Base-by-base conservation (phyloP, 1,140 invertebrate genomes). In the Alviniconcha marisindica region DNA sequence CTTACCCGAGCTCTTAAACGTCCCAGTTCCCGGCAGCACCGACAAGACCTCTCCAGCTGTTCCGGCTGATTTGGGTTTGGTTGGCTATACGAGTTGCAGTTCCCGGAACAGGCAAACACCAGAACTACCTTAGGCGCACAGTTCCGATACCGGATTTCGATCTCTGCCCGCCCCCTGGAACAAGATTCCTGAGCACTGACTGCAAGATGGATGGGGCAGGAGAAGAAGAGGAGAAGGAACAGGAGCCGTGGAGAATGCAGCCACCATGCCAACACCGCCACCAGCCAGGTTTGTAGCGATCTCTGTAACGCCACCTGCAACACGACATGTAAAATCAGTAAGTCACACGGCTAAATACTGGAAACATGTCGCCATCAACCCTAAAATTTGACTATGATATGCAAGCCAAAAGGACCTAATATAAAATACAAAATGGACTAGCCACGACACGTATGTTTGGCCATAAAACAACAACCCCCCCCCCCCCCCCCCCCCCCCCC, bases 21-120 rank as follows among this genome's bases (percentile, higher is more conserved):
- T 10, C 71, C 71, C 36, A 73, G 36, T 18, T 73, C 71, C 2
- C 71, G 71, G 21, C 71, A 73, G 71, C 71, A 73, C 2, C 24
- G 71, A 28, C 71, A 73, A 2, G 71, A 73, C 2, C 71, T 12
- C 71, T 73, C 71, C 71, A 73, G 36, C 71, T 73, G 71, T 2
- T 33, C 14, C 31, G 71, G 71, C 12, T 21, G 7, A 38, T 73
- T 73, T 36, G 12, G 14, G 71, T 73, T 38, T 14, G 71, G 71
- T 18, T n/a, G 71, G 38, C 21, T 42, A 38, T 73, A 73, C 2
- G 71, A 73, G 40, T 33, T n/a, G 71, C 71, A 73, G 71, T 7
- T 5, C 24, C 71, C 71, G 36, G 36, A 21, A 28, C 71, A 73
- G 71, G 36, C 71, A 2, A 38, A 73, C 3, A 28, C 31, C 71